phyloP scores from a whole-genome alignment of 2,888 invertebrate genomes.

The Cephus nigrinus region DNA sequence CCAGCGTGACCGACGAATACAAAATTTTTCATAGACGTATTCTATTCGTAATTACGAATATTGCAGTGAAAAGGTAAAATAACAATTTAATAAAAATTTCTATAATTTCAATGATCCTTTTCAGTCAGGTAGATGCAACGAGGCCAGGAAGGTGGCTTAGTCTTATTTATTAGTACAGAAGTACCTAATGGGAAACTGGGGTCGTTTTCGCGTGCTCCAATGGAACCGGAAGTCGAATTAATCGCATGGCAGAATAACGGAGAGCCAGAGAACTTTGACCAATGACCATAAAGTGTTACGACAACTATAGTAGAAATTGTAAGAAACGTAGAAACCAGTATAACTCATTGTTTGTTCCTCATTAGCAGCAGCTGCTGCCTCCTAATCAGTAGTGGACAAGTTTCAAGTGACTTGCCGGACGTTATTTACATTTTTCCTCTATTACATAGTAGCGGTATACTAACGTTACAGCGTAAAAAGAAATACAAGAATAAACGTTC shows the following conservation, averaged over 20 bases:
- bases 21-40: background rate
- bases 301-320: background rate
- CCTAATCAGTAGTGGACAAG: background rate
- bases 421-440: background rate
- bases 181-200: background rate
- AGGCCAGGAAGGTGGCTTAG: background rate
- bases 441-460: background rate
- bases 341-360: background rate
- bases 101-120: background rate
- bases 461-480: background rate
- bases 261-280: background rate
- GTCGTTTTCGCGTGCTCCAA: background rate
- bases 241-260: background rate
- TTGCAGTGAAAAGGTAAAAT: background rate
- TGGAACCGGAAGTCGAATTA: background rate
- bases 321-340: background rate
- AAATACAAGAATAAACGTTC: background rate
- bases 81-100: background rate
- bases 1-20: background rate
- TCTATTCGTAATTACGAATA: background rate
- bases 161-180: background rate
- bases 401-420: background rate
- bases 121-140: background rate
- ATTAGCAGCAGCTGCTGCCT: background rate
- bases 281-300: background rate